Evolutionary conservation across 2,888 invertebrate species (phyloP), one percentile per base, ranked within the genome.

Genomic region (Polyommatus icarus): DNA sequence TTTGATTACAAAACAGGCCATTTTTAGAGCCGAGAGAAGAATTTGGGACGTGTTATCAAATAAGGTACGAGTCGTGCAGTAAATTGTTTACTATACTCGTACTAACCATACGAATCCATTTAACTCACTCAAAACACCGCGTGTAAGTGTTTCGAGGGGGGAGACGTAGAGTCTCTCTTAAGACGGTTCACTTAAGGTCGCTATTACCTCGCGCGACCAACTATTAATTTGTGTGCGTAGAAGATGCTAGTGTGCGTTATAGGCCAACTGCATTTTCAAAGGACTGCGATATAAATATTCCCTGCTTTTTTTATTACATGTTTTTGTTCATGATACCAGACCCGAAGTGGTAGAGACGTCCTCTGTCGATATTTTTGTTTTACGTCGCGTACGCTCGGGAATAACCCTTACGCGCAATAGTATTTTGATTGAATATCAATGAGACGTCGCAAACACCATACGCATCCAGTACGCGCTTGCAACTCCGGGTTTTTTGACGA

Each of bases 181-280:
- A 89, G 81, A 20, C 32, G 73, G 82, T 80, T 54, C 46, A 1
- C 71, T 82, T 86, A 91, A 85, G 86, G 87, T 86, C 82, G 79
- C 86, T 82, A 87, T 82, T 88, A 79, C 80, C 78, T 79, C 78
- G 81, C 79, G 73, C 78, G 77, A 79, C 79, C 80, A 81, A 81
- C 82, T 84, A 80, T 85, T 81, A 82, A 84, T 86, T 83, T 84
- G 87, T 90, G 87, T 87, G 87, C 85, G 89, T 89, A 85, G 86
- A 84, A 86, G 86, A 87, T 87, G 86, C 84, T 86, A 85, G 89
- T 89, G 90, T 90, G 89, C 87, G 87, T 87, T 88, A 80, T 87
- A 87, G 89, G 87, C 86, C 86, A 87, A 90, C 88, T 92, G 92
- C 91, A 92, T 92, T 91, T 91, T 89, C 86, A 88, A 89, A 89